Evolutionary conservation across 2,797 vertebrate genomes (phyloP), one percentile per base, ranked within the genome.

Genomic region (Sebastiscus tertius): DNA sequence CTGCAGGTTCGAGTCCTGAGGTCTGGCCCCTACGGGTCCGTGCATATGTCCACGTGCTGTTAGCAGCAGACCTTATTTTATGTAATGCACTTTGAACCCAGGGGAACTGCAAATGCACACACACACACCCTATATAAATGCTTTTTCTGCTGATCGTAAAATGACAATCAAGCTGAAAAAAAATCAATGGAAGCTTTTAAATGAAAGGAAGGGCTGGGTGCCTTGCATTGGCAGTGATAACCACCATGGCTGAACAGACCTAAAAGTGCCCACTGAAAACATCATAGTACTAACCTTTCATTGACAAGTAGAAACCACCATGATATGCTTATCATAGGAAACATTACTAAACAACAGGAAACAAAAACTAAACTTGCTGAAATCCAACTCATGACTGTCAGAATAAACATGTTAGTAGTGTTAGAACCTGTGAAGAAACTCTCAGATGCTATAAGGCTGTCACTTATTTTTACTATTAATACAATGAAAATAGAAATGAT

Each of bases 21-120:
- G 89, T 89, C 80, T 12, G 2, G 72, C 52, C 73, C 87, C 75
- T 5, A 20, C 2, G 65, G 85, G 69, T 61, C 16, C 4, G 12
- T 16, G 60, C 90, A 91, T 91, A 92, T 90, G 90, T 82, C 52
- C 68, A 58, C 18, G 70, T 55, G 39, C 75, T 76, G 81, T 88
- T 79, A 76, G 76, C 77, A 61, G 74, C 81, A 81, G 78, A 68
- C 61, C 75, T 63, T 20, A 39, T 14, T 82, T 62, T 77, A 86
- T 67, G 68, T 26, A 77, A 75, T 20, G 60, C 71, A 78, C 77
- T 62, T 27, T 54, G 63, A 81, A 59, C 74, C 79, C 55, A 2
- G 9, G 3, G 22, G 79, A 59, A 39, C 29, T 20, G 22, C 18
- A 49, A 62, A 73, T 64, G 63, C 60, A 68, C 54, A 75, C 60